Evolutionary conservation across 2,888 invertebrate species (phyloP).

Genomic region (Andrena haemorrhoa): DNA sequence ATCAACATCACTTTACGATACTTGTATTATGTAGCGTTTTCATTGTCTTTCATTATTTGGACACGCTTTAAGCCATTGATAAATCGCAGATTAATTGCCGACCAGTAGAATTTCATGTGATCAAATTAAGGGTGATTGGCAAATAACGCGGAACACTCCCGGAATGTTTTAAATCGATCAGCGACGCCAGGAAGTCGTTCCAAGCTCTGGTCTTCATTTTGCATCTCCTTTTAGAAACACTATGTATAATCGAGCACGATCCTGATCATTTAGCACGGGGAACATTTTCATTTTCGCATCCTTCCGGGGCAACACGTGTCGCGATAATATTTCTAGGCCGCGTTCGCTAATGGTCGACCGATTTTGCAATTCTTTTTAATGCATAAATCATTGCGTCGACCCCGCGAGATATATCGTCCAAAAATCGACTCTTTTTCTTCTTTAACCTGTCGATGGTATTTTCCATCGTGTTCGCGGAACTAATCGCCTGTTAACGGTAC

Average conservation of each 20-base stretch:
- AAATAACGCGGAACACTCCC: no score
- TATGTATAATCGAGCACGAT: constrained; percentile 10
- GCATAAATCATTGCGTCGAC: constrained; percentile 52
- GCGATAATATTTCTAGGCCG: constrained; percentile 50
- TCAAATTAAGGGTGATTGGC: no score
- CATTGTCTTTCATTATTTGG: no score
- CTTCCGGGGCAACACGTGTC: constrained; percentile 49
- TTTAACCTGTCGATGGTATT: constrained; percentile 40
- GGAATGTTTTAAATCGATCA: no score
- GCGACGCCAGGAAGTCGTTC: no score
- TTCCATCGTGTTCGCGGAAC: constrained; percentile 11
- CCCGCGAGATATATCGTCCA: constrained; percentile 26
- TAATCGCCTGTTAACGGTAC: constrained; percentile 14
- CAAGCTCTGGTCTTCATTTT: background rate
- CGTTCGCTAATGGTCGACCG: constrained; percentile 62
- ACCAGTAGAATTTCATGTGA: no score
- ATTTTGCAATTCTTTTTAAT: constrained; percentile 53
- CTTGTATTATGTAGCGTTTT: no score
- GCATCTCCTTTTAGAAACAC: background rate
- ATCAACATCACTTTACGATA: no score
- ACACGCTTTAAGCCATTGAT: no score
- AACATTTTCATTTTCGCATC: constrained; percentile 59
- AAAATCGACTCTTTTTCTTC: constrained; percentile 46
- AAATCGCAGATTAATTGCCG: no score
- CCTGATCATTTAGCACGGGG: constrained; percentile 18